Percentiles rank a stretch among this genome's conserved stretches.
Conservation (phyloP, 2,113 vertebrate species). For the Thunnus maccoyii region DNA sequence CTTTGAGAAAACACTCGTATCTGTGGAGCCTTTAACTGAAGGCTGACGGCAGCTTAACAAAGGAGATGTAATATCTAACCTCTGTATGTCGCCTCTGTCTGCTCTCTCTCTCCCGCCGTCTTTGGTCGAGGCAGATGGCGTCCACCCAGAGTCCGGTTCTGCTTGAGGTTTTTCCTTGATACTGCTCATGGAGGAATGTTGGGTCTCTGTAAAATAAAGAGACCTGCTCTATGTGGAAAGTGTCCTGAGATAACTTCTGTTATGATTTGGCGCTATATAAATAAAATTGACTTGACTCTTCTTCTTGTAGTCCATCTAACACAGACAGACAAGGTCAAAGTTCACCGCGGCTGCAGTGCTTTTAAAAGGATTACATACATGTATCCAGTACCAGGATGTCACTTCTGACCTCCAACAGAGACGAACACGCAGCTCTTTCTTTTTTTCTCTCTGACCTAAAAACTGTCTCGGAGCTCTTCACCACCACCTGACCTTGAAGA, state of each 20-base stretch:
- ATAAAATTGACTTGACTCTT: not conserved
- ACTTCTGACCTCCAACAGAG: slow-evolving; percentile 41
- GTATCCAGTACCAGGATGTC: slow-evolving; percentile 39
- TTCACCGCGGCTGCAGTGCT: slow-evolving; percentile 26
- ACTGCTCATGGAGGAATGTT: no score
- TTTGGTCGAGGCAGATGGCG: no score
- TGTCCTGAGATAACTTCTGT: no score
- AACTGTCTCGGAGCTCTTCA: slow-evolving; percentile 13
- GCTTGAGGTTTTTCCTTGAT: no score
- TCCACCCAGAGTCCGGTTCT: no score
- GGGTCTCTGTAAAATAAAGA: no score
- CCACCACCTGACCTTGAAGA: slow-evolving; percentile 39
- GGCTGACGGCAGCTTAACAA: not conserved
- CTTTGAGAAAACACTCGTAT: no score
- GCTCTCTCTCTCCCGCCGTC: not conserved
- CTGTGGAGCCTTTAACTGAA: slow-evolving; percentile 4
- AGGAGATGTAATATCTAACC: not conserved
- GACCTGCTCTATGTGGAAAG: no score
- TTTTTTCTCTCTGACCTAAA: slow-evolving; percentile 38
- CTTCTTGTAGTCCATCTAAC: not conserved
- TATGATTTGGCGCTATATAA: no score
- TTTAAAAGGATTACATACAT: slow-evolving; percentile 43
- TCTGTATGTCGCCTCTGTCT: not conserved
- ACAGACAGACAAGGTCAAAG: slow-evolving; percentile 21
- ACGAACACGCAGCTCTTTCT: not conserved